Conservation (phyloP, 2,888 invertebrate genomes). For the Caenorhabditis drosophilae region DNA sequence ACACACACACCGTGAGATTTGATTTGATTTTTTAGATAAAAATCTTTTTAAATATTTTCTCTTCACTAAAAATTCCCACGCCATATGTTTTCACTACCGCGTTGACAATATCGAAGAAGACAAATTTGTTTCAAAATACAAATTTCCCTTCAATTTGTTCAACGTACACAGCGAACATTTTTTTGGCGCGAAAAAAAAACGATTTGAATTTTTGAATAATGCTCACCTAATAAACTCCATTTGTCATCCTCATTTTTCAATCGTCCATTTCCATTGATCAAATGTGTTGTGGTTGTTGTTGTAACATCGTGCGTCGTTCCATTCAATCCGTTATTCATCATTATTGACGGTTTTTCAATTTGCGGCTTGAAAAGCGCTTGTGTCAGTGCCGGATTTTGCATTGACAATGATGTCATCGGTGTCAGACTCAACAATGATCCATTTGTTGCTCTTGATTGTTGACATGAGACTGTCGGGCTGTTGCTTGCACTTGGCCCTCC, state of each 20-base stretch:
- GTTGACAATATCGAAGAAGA: too few relatives aligned
- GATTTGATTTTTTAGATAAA: too few relatives aligned
- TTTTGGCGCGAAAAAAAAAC: too few relatives aligned
- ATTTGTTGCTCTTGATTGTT: background rate
- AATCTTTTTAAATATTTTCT: too few relatives aligned
- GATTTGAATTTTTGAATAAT: too few relatives aligned
- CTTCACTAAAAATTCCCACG: too few relatives aligned
- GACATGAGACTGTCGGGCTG: too few relatives aligned
- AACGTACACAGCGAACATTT: too few relatives aligned
- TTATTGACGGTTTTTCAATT: constrained; percentile 2
- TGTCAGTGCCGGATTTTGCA: constrained; percentile 7
- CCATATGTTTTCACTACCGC: too few relatives aligned
- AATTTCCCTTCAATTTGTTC: too few relatives aligned
- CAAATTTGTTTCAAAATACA: too few relatives aligned
- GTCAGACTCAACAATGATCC: constrained; percentile 8
- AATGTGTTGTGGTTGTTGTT: background rate
- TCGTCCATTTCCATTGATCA: background rate
- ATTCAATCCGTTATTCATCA: constrained; percentile 11
- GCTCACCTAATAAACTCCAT: constrained; percentile 24
- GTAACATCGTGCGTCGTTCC: constrained; percentile 1
- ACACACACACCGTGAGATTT: too few relatives aligned
- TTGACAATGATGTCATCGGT: constrained; percentile 1
- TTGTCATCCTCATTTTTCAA: constrained; percentile 8
- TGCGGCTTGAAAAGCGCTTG: constrained; percentile 8
- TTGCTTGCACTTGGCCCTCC: background rate